Evolutionary conservation across 2,888 invertebrate genomes (phyloP), one percentile per base, ranked within the genome.

Genomic region (Luffia ferchaultella): DNA sequence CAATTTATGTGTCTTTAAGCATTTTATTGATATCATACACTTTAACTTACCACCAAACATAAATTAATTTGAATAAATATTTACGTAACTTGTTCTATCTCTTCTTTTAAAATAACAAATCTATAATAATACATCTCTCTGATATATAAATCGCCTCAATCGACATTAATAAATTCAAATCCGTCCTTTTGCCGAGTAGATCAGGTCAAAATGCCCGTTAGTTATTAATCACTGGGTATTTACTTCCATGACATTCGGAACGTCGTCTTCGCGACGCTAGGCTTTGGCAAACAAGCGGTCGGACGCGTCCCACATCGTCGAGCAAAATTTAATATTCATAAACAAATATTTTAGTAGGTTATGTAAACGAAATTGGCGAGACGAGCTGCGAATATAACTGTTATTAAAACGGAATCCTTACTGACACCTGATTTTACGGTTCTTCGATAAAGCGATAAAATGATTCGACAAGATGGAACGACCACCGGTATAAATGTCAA

Each of bases 181-280:
- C 43, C 42, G 43, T 49, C 49, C 43, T 43, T 49, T 43, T 49
- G 20, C 43, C 42, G 43, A 42, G 16, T 43, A 20, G 42, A 17
- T 17, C 16, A 20, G 49, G 49, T 49, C 49, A 49, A 17, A n/a
- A 16, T 43, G 42, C 20, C 49, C 49, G 49, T 49, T 49, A 49
- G 49, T 9, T 49, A 43, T 49, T 49, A 43, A 49, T 49, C 42
- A 43, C 15, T n/a, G 16, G 30, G 15, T 46, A 30, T 46, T 46
- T 46, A 30, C 19, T 45, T 17, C 20, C 42, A n/a, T 42, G 16
- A 43, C 43, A 43, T 20, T 20, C 43, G 20, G 15, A 49, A 43
- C 49, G 43, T 20, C 20, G 42, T n/a, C 20, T 18, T 40, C 20
- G 15, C 17, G 15, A 18, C 18, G 41, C 48, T 19, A 42, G n/a